phyloP scores from a whole-genome alignment of 2,113 vertebrate species.

The Syngnathus scovelli region DNA sequence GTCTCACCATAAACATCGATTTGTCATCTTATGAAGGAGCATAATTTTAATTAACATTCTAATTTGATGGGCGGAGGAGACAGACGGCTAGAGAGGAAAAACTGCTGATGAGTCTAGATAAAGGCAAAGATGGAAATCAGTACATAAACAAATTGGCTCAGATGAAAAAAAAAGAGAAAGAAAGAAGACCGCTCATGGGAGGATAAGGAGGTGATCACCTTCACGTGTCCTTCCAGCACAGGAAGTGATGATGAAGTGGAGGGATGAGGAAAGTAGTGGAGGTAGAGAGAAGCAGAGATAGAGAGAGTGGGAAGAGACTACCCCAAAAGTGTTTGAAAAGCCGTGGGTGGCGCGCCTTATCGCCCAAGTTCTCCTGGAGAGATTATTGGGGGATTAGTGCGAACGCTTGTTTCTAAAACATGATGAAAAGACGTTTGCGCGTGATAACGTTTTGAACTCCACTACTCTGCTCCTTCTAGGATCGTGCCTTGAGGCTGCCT shows the following conservation, averaged over 20 bases:
- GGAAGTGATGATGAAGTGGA: constrained; percentile 36
- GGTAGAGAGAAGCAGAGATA: constrained; percentile 40
- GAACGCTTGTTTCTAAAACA: constrained; percentile 80
- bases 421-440: constrained; percentile 75
- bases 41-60: constrained; percentile 66
- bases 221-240: constrained; percentile 62
- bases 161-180: constrained; percentile 20
- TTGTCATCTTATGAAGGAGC: constrained; percentile 61
- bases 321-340: constrained; percentile 69
- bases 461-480: constrained; percentile 67
- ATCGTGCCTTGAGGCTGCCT: constrained; percentile 59
- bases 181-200: constrained; percentile 36
- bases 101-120: constrained; percentile 59
- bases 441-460: constrained; percentile 78
- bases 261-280: constrained; percentile 23
- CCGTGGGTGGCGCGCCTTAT: constrained; percentile 76
- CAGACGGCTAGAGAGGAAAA: constrained; percentile 44
- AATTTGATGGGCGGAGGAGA: constrained; percentile 61
- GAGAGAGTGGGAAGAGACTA: constrained; percentile 48
- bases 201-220: constrained; percentile 57
- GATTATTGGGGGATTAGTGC: constrained; percentile 79
- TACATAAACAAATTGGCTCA: constrained; percentile 58
- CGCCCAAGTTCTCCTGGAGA: constrained; percentile 74
- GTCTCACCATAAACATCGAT: constrained; percentile 51
- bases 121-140: constrained; percentile 49